Percentiles rank a stretch among this genome's conserved stretches.
phyloP scores from a whole-genome alignment of 2,888 invertebrate species.

The Endotricha flammealis region DNA sequence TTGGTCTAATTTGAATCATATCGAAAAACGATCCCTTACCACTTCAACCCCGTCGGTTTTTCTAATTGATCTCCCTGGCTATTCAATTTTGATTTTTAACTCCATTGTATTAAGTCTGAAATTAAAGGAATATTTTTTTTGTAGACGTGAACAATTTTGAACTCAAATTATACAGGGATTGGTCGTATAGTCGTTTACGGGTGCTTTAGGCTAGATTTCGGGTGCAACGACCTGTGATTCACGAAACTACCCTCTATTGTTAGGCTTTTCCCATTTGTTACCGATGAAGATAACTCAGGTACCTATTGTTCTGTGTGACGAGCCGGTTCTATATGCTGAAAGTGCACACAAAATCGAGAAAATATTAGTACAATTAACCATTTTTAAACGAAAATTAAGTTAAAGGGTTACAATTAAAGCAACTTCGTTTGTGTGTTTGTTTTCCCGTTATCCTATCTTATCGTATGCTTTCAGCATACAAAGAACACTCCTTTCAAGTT shows the following conservation, averaged over 20 bases:
- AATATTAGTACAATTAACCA: no score
- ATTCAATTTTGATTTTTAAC: constrained; percentile 21
- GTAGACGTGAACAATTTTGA: constrained; percentile 12
- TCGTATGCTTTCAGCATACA: no score
- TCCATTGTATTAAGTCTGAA: constrained; percentile 9
- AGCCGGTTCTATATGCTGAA: no score
- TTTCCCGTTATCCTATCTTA: no score
- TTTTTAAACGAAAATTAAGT: no score
- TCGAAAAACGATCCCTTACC: constrained; percentile 17
- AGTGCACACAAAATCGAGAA: no score
- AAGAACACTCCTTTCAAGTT: no score
- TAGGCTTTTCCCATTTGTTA: constrained; percentile 47
- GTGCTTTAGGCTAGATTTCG: constrained; percentile 38
- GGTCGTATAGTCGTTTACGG: background rate
- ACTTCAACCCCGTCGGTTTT: constrained; percentile 9
- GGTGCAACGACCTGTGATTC: constrained; percentile 56
- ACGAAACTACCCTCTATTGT: constrained; percentile 51
- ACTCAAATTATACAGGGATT: constrained; percentile 16
- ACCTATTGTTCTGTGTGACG: no score
- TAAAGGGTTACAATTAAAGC: no score
- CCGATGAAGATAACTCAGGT: constrained; percentile 28
- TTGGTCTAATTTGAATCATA: constrained; percentile 16
- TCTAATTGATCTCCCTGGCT: constrained; percentile 11
- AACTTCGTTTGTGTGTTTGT: no score
- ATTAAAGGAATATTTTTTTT: constrained; percentile 3